phyloP scores from a whole-genome alignment of 2,888 invertebrate species.

The Erebia ligea region DNA sequence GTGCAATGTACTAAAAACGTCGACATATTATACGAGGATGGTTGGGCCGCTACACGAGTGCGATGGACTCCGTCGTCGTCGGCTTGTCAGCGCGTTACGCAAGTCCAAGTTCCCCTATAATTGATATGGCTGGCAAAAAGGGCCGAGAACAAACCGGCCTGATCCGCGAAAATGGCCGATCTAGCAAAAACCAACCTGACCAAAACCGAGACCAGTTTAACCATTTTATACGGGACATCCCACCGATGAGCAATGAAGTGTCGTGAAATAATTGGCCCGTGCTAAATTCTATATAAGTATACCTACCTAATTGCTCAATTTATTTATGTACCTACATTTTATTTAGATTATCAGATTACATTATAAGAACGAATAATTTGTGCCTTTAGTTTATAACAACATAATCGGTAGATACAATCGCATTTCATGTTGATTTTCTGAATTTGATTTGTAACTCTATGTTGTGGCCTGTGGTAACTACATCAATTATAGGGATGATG shows the following conservation, averaged over 20 bases:
- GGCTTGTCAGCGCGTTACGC: conserved; percentile 62
- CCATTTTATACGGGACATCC: conserved; percentile 37
- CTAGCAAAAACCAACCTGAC: conserved; percentile 56
- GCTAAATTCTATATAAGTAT: conserved; percentile 4
- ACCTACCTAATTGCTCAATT: conserved; percentile 23
- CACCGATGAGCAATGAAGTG: conserved; percentile 24
- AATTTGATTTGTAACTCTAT: no score
- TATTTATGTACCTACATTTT: conserved; percentile 10
- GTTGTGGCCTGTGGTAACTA: no score
- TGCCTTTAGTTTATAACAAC: neutral
- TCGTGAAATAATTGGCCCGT: conserved; percentile 31
- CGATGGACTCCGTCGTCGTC: conserved; percentile 48
- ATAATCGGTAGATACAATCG: no score
- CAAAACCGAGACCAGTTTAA: conserved; percentile 53
- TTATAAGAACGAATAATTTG: neutral
- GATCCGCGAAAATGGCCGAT: conserved; percentile 57
- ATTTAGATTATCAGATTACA: neutral
- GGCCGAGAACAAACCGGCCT: conserved; percentile 50
- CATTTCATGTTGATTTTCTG: no score
- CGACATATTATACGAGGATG: neutral
- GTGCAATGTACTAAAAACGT: neutral
- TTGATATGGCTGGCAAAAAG: conserved; percentile 62
- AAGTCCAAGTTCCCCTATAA: conserved; percentile 64
- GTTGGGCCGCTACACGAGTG: conserved; percentile 46
- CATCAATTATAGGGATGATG: no score